Evolutionary conservation across 1,140 invertebrate species (phyloP).

Genomic region (Parasteatoda tepidariorum): DNA sequence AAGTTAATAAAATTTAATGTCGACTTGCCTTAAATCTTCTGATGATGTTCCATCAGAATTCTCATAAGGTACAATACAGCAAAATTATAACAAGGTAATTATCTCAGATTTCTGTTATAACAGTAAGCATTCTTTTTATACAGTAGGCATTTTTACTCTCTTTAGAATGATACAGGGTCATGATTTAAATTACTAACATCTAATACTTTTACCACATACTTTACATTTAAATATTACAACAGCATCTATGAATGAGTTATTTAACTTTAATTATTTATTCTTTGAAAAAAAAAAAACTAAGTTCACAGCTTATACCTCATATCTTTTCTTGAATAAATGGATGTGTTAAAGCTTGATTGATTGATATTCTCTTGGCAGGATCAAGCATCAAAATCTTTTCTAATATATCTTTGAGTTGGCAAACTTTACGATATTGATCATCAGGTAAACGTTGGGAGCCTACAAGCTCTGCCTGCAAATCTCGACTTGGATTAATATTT

Average conservation of each 20-base stretch:
- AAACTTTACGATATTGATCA: conserved; percentile 69
- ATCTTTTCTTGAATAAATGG: conserved; percentile 96
- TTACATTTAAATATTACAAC: too few species aligned
- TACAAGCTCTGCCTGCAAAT: conserved; percentile 87
- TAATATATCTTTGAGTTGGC: conserved; percentile 92
- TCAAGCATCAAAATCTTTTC: conserved; percentile 95
- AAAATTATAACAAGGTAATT: too few species aligned
- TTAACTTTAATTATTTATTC: background rate
- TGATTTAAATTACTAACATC: too few species aligned
- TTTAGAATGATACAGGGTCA: too few species aligned
- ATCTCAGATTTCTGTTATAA: too few species aligned
- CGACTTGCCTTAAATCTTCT: too few species aligned
- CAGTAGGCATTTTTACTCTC: too few species aligned
- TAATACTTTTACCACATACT: too few species aligned
- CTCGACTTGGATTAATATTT: conserved; percentile 86
- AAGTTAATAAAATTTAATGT: too few species aligned
- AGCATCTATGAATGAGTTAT: background rate
- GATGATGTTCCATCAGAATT: too few species aligned
- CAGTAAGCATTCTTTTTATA: too few species aligned
- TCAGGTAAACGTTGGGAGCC: conserved; percentile 84
- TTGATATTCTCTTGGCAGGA: conserved; percentile 89
- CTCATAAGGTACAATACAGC: too few species aligned
- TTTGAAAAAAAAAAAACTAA: background rate
- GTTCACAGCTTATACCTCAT: conserved; percentile 65
- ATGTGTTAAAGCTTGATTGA: conserved; percentile 94